phyloP scores from a whole-genome alignment of 2,113 vertebrate species.

The Passer montanus region DNA sequence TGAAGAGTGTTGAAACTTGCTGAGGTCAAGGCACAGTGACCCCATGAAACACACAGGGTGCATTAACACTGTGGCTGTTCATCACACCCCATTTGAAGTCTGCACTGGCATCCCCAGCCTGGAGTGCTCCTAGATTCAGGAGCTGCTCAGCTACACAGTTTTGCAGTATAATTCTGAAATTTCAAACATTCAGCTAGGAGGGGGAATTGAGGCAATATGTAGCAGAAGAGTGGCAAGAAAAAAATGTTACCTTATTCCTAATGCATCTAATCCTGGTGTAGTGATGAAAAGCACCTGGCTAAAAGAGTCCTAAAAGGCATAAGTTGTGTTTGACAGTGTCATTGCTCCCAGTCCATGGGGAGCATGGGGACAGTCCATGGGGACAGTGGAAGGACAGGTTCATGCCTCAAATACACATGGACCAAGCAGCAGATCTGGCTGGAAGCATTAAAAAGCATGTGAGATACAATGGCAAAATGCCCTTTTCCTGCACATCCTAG shows the following conservation, averaged over 20 bases:
- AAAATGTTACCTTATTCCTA: not conserved
- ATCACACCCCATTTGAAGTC: not conserved
- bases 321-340: not conserved
- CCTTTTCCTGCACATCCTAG: not conserved
- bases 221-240: not conserved
- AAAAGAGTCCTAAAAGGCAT: not conserved
- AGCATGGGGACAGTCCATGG: not conserved
- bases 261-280: not conserved
- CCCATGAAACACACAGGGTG: rapidly evolving
- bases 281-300: not conserved
- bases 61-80: not conserved
- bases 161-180: not conserved
- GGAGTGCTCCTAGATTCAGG: not conserved
- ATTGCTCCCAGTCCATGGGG: not conserved
- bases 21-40: not conserved
- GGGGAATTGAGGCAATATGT: not conserved
- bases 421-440: not conserved
- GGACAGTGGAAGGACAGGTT: not conserved
- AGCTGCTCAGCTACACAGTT: not conserved
- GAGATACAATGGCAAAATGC: not conserved
- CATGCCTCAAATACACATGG: not conserved
- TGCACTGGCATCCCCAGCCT: not conserved
- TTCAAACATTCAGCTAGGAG: not conserved
- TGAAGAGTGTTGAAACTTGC: not conserved
- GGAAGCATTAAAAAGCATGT: not conserved